Percentiles rank a stretch among this genome's conserved stretches.
Evolutionary conservation across 2,797 vertebrate genomes (phyloP).

Genomic region (Tolypeutes matacus): DNA sequence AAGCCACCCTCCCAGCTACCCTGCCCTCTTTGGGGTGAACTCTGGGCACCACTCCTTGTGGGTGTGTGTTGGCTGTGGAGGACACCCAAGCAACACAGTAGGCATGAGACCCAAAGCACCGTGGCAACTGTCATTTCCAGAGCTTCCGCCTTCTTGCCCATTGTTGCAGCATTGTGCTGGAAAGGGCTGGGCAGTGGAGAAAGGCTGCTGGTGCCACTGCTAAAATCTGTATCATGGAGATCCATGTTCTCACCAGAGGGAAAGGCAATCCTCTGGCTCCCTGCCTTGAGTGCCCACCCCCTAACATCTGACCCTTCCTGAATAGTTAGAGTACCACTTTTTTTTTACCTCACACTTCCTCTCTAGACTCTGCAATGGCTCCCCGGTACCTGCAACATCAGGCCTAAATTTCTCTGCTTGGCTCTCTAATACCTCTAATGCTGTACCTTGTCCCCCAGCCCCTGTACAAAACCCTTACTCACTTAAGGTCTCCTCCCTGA

Average conservation of each 20-base stretch:
- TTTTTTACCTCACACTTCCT: not conserved
- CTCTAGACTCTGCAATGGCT: not conserved
- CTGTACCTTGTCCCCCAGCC: fast-evolving
- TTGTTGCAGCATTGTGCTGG: fast-evolving
- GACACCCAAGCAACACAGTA: not conserved
- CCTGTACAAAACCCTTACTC: not conserved
- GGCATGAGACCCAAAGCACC: not conserved
- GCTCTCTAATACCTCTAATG: not conserved
- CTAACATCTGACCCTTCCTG: not conserved
- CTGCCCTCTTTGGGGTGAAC: not conserved
- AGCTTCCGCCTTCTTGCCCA: not conserved
- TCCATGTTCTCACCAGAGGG: not conserved
- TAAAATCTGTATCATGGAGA: fast-evolving
- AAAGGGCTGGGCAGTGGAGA: not conserved
- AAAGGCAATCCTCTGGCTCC: not conserved
- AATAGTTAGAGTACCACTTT: not conserved
- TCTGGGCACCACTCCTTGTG: not conserved
- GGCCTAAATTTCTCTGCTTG: not conserved
- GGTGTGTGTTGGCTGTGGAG: not conserved
- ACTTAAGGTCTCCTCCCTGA: not conserved
- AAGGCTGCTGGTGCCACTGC: not conserved
- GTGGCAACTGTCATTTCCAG: not conserved
- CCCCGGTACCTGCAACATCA: fast-evolving
- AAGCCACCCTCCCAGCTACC: not conserved
- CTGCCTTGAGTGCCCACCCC: not conserved